phyloP scores from a whole-genome alignment of 2,113 vertebrate species.

The Corvus moneduloides region DNA sequence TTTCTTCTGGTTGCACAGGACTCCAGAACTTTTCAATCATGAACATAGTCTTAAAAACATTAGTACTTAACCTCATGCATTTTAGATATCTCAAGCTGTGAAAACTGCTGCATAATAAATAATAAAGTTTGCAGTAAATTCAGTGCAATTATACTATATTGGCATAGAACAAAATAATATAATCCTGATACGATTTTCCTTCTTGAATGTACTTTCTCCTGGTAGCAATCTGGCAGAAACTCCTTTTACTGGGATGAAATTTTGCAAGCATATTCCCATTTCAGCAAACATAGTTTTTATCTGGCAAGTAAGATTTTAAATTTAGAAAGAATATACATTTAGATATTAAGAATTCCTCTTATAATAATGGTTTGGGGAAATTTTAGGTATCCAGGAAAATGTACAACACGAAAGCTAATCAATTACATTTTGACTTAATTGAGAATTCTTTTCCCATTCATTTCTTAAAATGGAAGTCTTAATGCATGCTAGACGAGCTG shows the following conservation, averaged over 20 bases:
- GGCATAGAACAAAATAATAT: not conserved
- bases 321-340: not conserved
- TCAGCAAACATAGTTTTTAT: not conserved
- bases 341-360: not conserved
- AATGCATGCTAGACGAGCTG: not conserved
- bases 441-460: not conserved
- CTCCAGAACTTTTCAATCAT: not conserved
- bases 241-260: not conserved
- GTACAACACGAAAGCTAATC: not conserved
- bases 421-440: not conserved
- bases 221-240: not conserved
- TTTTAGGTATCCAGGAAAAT: not conserved
- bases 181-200: not conserved
- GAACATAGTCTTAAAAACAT: not conserved
- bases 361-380: not conserved
- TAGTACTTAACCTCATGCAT: not conserved
- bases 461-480: not conserved
- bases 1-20: not conserved
- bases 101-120: not conserved
- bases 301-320: not conserved
- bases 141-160: not conserved
- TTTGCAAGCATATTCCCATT: not conserved
- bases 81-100: not conserved
- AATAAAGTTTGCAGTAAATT: not conserved
- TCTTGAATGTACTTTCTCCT: not conserved